Percentiles rank a stretch among this genome's conserved stretches.
These are phyloP conservation scores for Phalloptychus januarius DNA, from an alignment of 2,797 vertebrate genomes.

Conservation along the genomic window DNA sequence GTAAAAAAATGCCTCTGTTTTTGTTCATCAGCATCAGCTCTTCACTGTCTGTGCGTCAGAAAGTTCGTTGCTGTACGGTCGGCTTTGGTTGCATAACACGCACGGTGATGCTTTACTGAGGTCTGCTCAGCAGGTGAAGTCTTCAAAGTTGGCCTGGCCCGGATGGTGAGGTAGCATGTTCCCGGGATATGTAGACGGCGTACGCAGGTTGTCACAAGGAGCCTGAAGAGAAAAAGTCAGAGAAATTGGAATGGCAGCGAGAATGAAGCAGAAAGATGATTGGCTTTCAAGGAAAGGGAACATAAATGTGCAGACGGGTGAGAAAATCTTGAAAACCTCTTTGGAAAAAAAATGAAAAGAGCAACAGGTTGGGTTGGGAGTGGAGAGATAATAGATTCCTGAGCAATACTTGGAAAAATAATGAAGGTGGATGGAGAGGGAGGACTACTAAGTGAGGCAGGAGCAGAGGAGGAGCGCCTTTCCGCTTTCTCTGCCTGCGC, in stretches of 20 bases:
- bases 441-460: constrained; percentile 16
- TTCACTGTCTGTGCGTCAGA: constrained; percentile 48
- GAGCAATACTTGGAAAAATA: constrained; percentile 23
- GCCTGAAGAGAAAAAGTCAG: constrained; percentile 77
- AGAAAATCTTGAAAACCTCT: constrained; percentile 20
- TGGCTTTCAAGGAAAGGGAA: constrained; percentile 8
- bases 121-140: constrained; percentile 94
- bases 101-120: constrained; percentile 49
- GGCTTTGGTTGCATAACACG: constrained; percentile 80
- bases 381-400: constrained; percentile 16
- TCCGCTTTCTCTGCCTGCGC: constrained; percentile 14
- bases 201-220: constrained; percentile 93
- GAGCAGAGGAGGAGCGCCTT: constrained; percentile 35
- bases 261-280: constrained; percentile 20
- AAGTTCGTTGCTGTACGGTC: constrained; percentile 69
- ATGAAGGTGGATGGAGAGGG: constrained; percentile 36
- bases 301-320: constrained; percentile 4
- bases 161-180: constrained; percentile 99
- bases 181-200: constrained; percentile 93
- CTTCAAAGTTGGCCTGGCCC: constrained; percentile 96
- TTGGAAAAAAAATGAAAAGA: constrained; percentile 24
- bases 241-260: constrained; percentile 6
- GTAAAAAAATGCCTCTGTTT: constrained; percentile 65
- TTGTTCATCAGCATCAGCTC: constrained; percentile 50
- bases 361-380: constrained; percentile 14